These are phyloP conservation scores for Leptinotarsa defecta DNA, from an alignment of 1,140 invertebrate species.

Conservation along the genomic window DNA sequence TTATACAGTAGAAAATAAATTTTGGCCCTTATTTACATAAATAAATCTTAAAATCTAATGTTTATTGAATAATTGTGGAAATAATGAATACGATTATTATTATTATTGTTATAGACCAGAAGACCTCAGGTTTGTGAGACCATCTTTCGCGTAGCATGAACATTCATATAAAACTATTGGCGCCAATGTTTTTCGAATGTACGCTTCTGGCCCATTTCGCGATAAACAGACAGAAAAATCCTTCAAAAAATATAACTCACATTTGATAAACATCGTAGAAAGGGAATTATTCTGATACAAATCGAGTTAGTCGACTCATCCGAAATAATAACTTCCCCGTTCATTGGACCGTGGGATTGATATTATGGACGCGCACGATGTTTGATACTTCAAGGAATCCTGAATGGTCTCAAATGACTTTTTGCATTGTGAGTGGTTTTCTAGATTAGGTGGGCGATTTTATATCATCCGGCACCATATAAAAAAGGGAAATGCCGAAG, in stretches of 20 bases:
- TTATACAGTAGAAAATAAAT: no score
- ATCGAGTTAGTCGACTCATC: not conserved
- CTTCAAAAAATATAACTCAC: not conserved
- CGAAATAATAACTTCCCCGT: conserved; percentile 2
- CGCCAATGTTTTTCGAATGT: not conserved
- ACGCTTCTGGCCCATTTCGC: not conserved
- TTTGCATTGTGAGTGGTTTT: conserved; percentile 6
- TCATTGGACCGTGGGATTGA: not conserved
- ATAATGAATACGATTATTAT: no score
- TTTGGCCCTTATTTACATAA: no score
- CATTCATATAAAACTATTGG: no score
- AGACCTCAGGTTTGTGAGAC: no score
- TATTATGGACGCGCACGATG: conserved; percentile 2
- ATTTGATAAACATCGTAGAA: conserved; percentile 6
- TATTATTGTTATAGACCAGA: no score
- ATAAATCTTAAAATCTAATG: no score
- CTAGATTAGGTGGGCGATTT: not conserved
- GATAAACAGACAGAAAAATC: not conserved
- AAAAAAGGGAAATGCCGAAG: not conserved
- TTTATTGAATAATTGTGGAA: no score
- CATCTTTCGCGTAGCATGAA: no score
- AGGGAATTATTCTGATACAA: not conserved
- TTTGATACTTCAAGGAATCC: conserved; percentile 4
- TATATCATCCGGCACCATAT: not conserved
- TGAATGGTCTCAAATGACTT: conserved; percentile 1